A percentile compares a stretch with the other conserved stretches of the same genome.
phyloP scores from a whole-genome alignment of 2,888 invertebrate genomes.

The Coremacera marginata region DNA sequence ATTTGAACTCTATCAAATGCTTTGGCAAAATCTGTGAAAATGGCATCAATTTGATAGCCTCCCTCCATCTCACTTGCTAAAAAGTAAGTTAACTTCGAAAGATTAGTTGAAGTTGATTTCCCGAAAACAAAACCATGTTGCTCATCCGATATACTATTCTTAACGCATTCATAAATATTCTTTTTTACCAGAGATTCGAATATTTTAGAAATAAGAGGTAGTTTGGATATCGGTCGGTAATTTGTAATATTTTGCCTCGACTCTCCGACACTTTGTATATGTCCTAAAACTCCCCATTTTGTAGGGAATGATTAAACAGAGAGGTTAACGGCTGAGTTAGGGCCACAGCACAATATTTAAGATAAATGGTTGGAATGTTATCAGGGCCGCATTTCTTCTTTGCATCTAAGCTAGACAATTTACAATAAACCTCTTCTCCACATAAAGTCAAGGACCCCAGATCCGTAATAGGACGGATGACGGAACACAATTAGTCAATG shows the following conservation, averaged over 20 bases:
- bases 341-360: background rate
- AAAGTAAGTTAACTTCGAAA: too few species aligned
- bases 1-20: too few species aligned
- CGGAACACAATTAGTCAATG: background rate
- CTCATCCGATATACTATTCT: too few species aligned
- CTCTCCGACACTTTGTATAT: background rate
- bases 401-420: constrained; percentile 36
- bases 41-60: too few species aligned
- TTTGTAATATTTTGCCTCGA: background rate
- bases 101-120: too few species aligned
- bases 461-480: background rate
- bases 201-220: background rate
- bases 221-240: background rate
- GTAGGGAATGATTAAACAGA: background rate
- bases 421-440: background rate
- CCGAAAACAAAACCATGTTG: too few species aligned
- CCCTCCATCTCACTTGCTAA: too few species aligned
- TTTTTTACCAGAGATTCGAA: too few species aligned
- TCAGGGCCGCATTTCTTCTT: constrained; percentile 51
- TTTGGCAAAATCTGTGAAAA: too few species aligned
- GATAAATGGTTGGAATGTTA: constrained; percentile 43
- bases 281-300: background rate
- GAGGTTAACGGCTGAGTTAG: background rate
- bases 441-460: background rate
- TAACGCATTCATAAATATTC: too few species aligned